Evolutionary conservation across 2,113 vertebrate species (phyloP).

Genomic region (Rattus norvegicus): DNA sequence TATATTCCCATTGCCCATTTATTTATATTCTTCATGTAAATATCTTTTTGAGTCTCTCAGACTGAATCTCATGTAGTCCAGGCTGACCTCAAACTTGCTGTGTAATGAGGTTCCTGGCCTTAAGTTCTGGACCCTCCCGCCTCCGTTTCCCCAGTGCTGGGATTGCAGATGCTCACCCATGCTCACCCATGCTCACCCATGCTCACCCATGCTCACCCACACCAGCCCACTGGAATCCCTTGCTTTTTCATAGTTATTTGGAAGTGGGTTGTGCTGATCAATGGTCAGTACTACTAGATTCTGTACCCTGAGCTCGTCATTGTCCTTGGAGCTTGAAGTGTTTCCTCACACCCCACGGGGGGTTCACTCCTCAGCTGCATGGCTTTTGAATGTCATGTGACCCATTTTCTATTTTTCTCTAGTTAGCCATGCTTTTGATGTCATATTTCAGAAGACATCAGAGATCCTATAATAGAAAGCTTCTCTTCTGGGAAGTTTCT

Average conservation of each 20-base stretch:
- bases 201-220: fast-evolving
- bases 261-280: background rate
- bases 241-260: background rate
- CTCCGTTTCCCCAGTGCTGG: background rate
- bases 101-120: background rate
- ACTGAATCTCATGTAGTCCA: background rate
- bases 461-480: background rate
- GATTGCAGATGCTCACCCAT: background rate
- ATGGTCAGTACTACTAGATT: background rate
- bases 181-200: no score
- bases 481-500: background rate
- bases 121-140: background rate
- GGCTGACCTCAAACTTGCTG: background rate
- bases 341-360: background rate
- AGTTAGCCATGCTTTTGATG: background rate
- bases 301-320: background rate
- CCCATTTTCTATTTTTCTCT: background rate
- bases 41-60: background rate
- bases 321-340: background rate
- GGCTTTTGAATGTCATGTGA: background rate
- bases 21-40: background rate
- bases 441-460: background rate
- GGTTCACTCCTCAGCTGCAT: background rate
- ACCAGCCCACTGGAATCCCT: background rate
- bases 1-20: background rate